These are phyloP conservation scores for Paramormyrops kingsleyae DNA, from an alignment of 2,113 vertebrate genomes.

Conservation along the genomic window DNA sequence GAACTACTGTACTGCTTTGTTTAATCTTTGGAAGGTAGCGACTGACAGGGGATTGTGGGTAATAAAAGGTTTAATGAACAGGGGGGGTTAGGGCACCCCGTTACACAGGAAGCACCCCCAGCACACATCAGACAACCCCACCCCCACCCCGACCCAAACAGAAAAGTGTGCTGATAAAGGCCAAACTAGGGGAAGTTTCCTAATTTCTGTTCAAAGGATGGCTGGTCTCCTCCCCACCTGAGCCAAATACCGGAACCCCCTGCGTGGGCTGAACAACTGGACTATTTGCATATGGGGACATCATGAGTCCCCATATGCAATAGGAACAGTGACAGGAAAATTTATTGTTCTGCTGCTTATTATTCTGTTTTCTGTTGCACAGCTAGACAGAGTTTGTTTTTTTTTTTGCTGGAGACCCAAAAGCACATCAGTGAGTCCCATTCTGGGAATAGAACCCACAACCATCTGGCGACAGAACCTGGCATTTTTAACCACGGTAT, in stretches of 20 bases:
- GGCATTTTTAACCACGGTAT: neutral
- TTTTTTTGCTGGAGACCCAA: neutral
- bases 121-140: neutral
- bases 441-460: neutral
- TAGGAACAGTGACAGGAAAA: neutral
- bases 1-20: neutral
- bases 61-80: neutral
- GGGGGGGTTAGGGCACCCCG: neutral
- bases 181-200: neutral
- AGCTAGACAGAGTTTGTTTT: neutral
- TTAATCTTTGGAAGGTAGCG: neutral
- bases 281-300: neutral
- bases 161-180: neutral
- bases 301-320: neutral
- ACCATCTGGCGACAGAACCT: neutral
- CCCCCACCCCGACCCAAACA: neutral
- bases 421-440: neutral
- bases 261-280: neutral
- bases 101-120: neutral
- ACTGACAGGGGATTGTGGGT: neutral
- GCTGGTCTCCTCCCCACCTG: neutral
- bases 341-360: neutral
- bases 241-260: neutral
- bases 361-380: neutral
- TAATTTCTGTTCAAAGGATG: neutral